Evolutionary conservation across 2,888 invertebrate genomes (phyloP).

Genomic region (Caenorhabditis becei): DNA sequence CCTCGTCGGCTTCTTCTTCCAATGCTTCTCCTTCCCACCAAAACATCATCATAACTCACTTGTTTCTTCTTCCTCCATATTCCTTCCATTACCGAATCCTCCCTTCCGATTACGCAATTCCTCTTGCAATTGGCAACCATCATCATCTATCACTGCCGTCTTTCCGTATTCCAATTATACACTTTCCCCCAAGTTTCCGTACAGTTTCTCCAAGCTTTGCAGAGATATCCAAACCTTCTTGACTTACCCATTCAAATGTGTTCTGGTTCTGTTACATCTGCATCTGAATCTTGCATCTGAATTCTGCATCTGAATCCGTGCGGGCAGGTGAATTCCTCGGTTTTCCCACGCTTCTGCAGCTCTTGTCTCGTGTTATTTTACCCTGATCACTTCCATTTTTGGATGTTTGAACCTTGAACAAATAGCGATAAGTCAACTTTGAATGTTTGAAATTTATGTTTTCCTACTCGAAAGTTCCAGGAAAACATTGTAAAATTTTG

Average conservation of each 20-base stretch:
- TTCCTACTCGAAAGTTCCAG: no score
- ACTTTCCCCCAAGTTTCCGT: slow-evolving; percentile 39
- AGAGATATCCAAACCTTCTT: neutral
- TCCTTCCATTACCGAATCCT: slow-evolving; percentile 26
- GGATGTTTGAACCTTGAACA: slow-evolving; percentile 2
- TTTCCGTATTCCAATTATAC: slow-evolving; percentile 46
- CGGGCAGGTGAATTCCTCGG: neutral
- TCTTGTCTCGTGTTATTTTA: neutral
- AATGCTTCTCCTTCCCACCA: slow-evolving; percentile 32
- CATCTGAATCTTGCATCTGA: no score
- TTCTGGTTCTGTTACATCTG: no score
- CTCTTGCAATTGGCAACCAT: slow-evolving; percentile 48
- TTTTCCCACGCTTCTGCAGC: neutral
- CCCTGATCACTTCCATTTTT: neutral
- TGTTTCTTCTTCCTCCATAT: slow-evolving; percentile 26
- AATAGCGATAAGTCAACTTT: neutral
- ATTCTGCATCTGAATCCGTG: no score
- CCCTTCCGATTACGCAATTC: slow-evolving; percentile 45
- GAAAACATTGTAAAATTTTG: no score
- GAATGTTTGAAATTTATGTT: neutral
- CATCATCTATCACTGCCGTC: slow-evolving; percentile 43
- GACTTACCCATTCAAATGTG: no score
- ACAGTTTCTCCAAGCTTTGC: no score
- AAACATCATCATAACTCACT: slow-evolving; percentile 17
- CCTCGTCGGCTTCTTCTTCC: slow-evolving; percentile 31